Percentiles rank a stretch among this genome's conserved stretches.
phyloP scores from a whole-genome alignment of 2,888 invertebrate genomes.

The Hydrotaea diabolus region DNA sequence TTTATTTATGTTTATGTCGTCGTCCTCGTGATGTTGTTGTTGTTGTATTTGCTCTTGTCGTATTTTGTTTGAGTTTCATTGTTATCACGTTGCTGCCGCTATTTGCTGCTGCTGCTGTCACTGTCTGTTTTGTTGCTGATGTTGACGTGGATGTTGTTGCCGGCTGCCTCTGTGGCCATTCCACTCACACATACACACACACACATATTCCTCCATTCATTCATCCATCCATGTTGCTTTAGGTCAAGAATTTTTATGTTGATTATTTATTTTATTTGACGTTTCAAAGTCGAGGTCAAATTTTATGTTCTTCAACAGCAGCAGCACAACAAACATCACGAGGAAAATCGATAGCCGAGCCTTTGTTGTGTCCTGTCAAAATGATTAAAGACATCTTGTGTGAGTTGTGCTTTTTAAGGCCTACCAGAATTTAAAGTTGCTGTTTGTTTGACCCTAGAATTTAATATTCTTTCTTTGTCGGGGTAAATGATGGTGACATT shows the following conservation, averaged over 20 bases:
- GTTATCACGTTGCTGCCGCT: conserved; percentile 13
- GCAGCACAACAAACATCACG: conserved; percentile 1
- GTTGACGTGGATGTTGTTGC: conserved; percentile 12
- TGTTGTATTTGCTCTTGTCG: conserved; percentile 68
- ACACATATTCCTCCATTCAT: neutral
- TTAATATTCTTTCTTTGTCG: neutral
- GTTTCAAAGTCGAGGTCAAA: conserved; percentile 79
- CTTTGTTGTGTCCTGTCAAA: conserved; percentile 45
- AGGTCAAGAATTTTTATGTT: conserved; percentile 76
- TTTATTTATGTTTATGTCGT: conserved; percentile 66
- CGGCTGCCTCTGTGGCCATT: neutral
- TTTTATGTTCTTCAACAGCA: conserved; percentile 69
- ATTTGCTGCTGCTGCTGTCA: conserved; percentile 45
- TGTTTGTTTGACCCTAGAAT: neutral
- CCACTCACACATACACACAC: neutral
- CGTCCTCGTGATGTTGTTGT: conserved; percentile 68
- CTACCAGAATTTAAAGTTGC: conserved; percentile 8
- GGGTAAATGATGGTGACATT: too few species aligned
- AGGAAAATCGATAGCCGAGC: conserved; percentile 61
- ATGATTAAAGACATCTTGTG: conserved; percentile 43
- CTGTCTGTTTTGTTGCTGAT: conserved; percentile 32
- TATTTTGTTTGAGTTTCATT: conserved; percentile 41
- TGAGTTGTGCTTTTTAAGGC: conserved; percentile 9
- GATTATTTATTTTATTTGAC: conserved; percentile 76
- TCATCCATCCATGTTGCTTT: conserved; percentile 73